These are phyloP conservation scores for Cactoblastis cactorum DNA, from an alignment of 2,888 invertebrate genomes.

Conservation along the genomic window DNA sequence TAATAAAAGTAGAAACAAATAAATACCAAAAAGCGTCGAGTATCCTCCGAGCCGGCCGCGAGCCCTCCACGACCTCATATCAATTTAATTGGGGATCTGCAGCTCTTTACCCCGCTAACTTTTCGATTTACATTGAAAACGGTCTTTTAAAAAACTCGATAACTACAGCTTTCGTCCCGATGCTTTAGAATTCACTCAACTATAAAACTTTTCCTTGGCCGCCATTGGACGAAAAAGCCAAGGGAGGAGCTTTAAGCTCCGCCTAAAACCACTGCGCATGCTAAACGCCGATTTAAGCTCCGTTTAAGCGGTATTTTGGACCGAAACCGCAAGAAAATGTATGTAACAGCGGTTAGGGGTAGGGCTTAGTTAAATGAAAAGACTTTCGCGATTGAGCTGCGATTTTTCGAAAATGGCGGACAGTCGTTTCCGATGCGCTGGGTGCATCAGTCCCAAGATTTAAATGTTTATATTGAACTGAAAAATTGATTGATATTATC, in stretches of 20 bases:
- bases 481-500: too few species aligned
- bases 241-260: conserved; percentile 50
- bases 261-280: conserved; percentile 65
- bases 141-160: conserved; percentile 76
- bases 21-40: not conserved
- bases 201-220: conserved; percentile 48
- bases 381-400: conserved; percentile 69
- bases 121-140: conserved; percentile 79
- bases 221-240: conserved; percentile 43
- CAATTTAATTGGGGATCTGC: conserved; percentile 73
- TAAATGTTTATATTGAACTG: not conserved
- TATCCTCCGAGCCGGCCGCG: not conserved
- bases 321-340: conserved; percentile 77
- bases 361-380: conserved; percentile 75
- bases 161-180: conserved; percentile 62
- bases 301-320: conserved; percentile 79
- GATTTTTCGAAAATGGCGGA: conserved; percentile 64
- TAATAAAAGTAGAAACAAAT: not conserved
- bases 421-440: conserved; percentile 63
- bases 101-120: conserved; percentile 74
- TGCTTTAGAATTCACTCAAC: conserved; percentile 61
- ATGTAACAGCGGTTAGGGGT: conserved; percentile 69
- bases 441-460: conserved; percentile 18
- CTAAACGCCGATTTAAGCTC: conserved; percentile 70
- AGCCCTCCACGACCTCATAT: conserved; percentile 55